These are phyloP conservation scores for Frankliniella intonsa DNA, from an alignment of 2,888 invertebrate species.

Conservation along the genomic window DNA sequence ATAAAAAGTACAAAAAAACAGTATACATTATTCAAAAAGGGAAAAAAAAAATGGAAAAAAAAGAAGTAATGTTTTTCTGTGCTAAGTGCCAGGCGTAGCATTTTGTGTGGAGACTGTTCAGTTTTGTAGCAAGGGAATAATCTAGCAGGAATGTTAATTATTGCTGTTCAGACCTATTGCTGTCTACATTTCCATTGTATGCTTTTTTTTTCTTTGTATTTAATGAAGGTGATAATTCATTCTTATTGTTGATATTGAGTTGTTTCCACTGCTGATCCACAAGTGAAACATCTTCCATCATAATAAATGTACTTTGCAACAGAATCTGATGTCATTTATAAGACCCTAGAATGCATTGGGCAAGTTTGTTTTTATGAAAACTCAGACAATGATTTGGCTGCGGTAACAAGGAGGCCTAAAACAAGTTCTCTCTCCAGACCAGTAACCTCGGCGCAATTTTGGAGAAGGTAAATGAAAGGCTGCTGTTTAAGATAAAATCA, in stretches of 20 bases:
- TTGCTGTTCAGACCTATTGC: conserved; percentile 1
- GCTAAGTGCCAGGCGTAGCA: conserved; percentile 12
- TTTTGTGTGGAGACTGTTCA: conserved; percentile 20
- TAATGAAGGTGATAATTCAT: conserved; percentile 23
- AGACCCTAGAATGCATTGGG: too few species aligned
- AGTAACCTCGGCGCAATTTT: neutral
- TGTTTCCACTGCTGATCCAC: conserved; percentile 24
- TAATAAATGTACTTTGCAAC: conserved; percentile 20
- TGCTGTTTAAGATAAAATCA: too few species aligned
- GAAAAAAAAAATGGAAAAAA: neutral
- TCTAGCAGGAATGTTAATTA: neutral
- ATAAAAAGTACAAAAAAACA: conserved; percentile 22
- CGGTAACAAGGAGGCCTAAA: too few species aligned
- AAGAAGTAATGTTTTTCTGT: neutral
- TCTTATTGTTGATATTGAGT: conserved; percentile 19
- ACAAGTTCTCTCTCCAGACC: neutral
- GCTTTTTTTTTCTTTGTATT: conserved; percentile 19
- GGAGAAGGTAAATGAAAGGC: too few species aligned
- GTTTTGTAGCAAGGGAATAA: neutral
- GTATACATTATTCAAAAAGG: neutral
- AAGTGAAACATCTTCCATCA: conserved; percentile 10
- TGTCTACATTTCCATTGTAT: conserved; percentile 18
- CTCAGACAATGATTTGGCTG: neutral
- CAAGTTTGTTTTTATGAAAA: too few species aligned
- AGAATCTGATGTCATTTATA: neutral